Base-by-base conservation (phyloP, 1,140 invertebrate species). In the Brachionus koreanus region DNA sequence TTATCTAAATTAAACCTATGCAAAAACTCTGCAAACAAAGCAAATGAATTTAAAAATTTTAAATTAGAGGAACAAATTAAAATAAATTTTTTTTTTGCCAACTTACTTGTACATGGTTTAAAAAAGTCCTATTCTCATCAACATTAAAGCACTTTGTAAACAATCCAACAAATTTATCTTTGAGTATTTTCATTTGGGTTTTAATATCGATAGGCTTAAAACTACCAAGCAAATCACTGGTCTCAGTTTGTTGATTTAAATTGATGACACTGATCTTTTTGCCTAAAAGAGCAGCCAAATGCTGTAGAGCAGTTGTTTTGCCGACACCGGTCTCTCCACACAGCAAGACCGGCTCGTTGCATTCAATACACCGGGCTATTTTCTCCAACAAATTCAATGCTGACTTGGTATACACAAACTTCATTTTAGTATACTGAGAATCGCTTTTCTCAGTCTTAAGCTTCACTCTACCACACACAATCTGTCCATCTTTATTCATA, bases 161-260 rank as follows among this genome's bases (percentile, higher is more conserved):
- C 3, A 97, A 86, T 5, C 91, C 86, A 85, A 96, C 92, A 89
- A 97, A 98, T 85, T 97, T 93, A 83, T 93, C 90, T 83, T 92
- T 90, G 6, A 98, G 90, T 1, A 95, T 94, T 65, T 90, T 89
- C 5, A 79, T 79, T 61, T 79, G 76, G 6, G 35, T 67, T 16
- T 33, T 37, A 0, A 49, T 63, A 75, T 82, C 82, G 39, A 57
- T 25, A 2, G 82, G 82, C 52, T 82, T 82, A 75, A 86, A 92
- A 88, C 97, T 97, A 85, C 97, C 98, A 1, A 99, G 89, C 10
- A 99, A 90, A 90, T 99, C 97, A 2, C 94, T 92, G 67, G 93
- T 95, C 89, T 99, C 97, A 84, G 94, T 98, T 87, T 99, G 97
- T 87, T 99, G 97, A 87, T 98, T 99, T 93, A 99, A 94, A 87